Base-by-base conservation (phyloP, 1,140 invertebrate genomes). In the Caenorhabditis brenneri region DNA sequence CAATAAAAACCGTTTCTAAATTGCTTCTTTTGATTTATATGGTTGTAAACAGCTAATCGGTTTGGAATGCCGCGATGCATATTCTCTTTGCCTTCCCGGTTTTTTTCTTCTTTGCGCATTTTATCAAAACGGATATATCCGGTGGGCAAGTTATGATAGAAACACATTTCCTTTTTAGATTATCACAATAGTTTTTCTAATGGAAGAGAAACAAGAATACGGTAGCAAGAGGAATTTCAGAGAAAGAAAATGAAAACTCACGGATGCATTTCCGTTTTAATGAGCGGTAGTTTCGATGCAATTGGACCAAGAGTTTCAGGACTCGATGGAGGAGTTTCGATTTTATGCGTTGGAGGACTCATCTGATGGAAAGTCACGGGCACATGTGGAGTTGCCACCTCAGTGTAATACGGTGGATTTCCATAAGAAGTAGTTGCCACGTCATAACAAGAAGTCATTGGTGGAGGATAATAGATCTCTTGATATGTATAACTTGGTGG, bases 31-130 rank as follows among this genome's bases (percentile, higher is more conserved):
- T 58, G 53, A 58, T 58, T 74, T 74, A 46, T 74, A 19, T 74
- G 65, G 65, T 74, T 74, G 65, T 74, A 74, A 74, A 42, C 33
- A 74, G 65, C 36, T 74, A 74, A 74, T 74, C 65, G 65, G 33
- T 74, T 74, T 42, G 36, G 22, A 74, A 42, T 24, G 22, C 7
- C 5, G 3, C 10, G n/a, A 12, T 36, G 22, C 9, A 42, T 74
- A 74, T 42, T 31, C 36, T 46, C 33, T 42, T 10, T 39, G n/a
- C n/a, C n/a, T 42, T 74, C n/a, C 36, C 36, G 65, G 19, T 42
- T 39, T 74, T 74, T 69, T 74, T 31, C 24, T n/a, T n/a, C n/a
- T n/a, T n/a, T n/a, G 65, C 65, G 65, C 65, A 16, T 74, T 74
- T 74, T 74, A 74, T 74, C 65, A 74, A 42, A 74, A 65, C 29